Base-by-base conservation (phyloP, 1,140 invertebrate species). In the Ephestia elutella region DNA sequence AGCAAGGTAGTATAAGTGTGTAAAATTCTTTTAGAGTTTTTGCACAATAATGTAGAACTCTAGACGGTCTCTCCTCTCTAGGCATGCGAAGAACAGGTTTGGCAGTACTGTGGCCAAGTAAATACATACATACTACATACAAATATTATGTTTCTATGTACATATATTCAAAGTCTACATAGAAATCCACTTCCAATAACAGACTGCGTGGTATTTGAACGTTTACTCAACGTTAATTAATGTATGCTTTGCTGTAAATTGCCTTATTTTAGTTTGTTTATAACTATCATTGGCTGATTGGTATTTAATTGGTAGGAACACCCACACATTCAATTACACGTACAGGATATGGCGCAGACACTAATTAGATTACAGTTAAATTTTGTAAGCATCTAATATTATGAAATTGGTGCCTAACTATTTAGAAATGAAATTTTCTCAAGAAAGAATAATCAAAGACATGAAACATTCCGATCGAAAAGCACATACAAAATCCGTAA, bases 171-270 rank as follows among this genome's bases (percentile, higher is more conserved):
- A 9, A 44, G 38, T 44, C 60, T 55, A 75, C 70, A 72, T 59
- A 75, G 65, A 72, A 70, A 72, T 62, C 66, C 65, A 70, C 63
- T 71, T 49, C 49, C 32, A 58, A 35, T 30, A 51, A 68, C 60
- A 68, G 66, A 72, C 64, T 56, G 65, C 54, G 64, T 58, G 66
- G 62, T 67, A 61, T 74, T 68, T 60, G 63, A 64, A 67, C 63
- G 61, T 67, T 60, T 62, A 35, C 54, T 32, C 28, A 18, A 17
- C 53, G 53, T 5, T 54, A 35, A 35, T 28, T 28, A 30, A 18
- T 35, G 53, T 54, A 35, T 15, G 17, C 53, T 13, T 35, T 54
- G 13, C 25, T 28, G 20, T 13, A 56, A 44, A 56, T 21, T 56
- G 54, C 21, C 28, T 54, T 30, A 28, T 30, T 54, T n/a, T 7